Base-by-base conservation (phyloP, 1,140 invertebrate genomes). In the Drosophila gunungcola region DNA sequence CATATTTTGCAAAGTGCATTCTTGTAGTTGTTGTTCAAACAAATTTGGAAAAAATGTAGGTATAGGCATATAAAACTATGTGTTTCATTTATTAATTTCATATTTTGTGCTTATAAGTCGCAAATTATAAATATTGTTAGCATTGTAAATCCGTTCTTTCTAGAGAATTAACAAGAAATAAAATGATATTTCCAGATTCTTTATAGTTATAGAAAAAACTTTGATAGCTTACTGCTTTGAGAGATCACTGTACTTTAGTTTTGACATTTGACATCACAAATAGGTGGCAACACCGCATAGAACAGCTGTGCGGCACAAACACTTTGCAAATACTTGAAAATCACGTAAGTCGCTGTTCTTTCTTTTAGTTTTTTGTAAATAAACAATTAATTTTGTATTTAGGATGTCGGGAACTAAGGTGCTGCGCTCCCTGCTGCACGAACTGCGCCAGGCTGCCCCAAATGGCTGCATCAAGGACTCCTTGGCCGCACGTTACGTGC, bases 401-500 rank as follows among this genome's bases (percentile, higher is more conserved):
- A 83, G 76, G 1, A 91, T 91, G 90, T 27, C 90, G 12, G 90
- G 73, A 43, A 78, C 80, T 10, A 92, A 90, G 56, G 80, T 82
- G 7, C 56, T 92, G 16, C 84, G 91, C 27, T 69, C 79, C 11
- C 54, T 92, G 49, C 57, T 92, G 3, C 73, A 88, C 45, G 91
- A 92, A 54, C 38, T 92, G 29, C 90, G 92, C 2, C 55, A 43
- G 13, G 68, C 84, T 3, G 78, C 82, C 4, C 74, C 85, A 4
- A 82, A 85, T 55, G 77, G 78, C 29, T 77, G 73, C 54, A 84
- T 92, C 2, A 92, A 92, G 52, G 76, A 92, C 93, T 94, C 91
- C 25, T 81, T 58, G 27, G 80, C 90, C 2, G 85, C 85, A 0
- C 81, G 93, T 45, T 97, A 96, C 80, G 94, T 97, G 49, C 91